Evolutionary conservation across 2,888 invertebrate genomes (phyloP).

Genomic region (Ganaspis brasiliensis): DNA sequence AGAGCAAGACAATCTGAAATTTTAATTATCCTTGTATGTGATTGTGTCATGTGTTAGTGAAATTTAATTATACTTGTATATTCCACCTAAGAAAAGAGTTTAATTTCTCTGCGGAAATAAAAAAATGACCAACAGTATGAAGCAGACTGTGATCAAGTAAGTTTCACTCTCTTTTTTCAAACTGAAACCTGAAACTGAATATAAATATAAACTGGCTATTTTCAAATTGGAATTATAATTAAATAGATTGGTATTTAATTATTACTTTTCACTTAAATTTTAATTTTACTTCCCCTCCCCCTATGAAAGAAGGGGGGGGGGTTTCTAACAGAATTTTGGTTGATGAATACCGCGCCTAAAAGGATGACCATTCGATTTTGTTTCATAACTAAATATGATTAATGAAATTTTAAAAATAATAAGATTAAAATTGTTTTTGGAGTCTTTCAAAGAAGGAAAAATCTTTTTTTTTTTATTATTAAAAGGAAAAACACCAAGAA

Average conservation of each 20-base stretch:
- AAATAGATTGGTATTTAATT: background rate
- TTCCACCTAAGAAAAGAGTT: background rate
- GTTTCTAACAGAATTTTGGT: too few relatives aligned
- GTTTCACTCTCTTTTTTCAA: conserved; percentile 66
- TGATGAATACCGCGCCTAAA: too few relatives aligned
- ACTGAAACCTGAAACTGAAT: background rate
- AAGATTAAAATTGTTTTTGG: too few relatives aligned
- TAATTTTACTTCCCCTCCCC: too few relatives aligned
- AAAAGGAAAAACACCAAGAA: too few relatives aligned
- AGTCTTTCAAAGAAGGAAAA: too few relatives aligned
- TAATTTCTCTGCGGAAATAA: conserved; percentile 28
- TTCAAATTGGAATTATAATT: too few relatives aligned
- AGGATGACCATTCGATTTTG: too few relatives aligned
- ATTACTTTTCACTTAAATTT: background rate
- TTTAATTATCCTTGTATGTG: conserved; percentile 46
- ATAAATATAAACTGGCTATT: background rate
- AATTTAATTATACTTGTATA: background rate
- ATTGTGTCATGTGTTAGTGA: conserved; percentile 59
- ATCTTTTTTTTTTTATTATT: too few relatives aligned
- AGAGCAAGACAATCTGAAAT: background rate
- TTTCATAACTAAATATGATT: too few relatives aligned
- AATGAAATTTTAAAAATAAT: too few relatives aligned
- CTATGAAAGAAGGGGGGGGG: too few relatives aligned
- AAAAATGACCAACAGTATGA: conserved; percentile 82
- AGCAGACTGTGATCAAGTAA: conserved; percentile 83